A percentile compares a stretch with the other conserved stretches of the same genome.
Conservation (phyloP, 2,888 invertebrate species). For the Dasypolia templi region DNA sequence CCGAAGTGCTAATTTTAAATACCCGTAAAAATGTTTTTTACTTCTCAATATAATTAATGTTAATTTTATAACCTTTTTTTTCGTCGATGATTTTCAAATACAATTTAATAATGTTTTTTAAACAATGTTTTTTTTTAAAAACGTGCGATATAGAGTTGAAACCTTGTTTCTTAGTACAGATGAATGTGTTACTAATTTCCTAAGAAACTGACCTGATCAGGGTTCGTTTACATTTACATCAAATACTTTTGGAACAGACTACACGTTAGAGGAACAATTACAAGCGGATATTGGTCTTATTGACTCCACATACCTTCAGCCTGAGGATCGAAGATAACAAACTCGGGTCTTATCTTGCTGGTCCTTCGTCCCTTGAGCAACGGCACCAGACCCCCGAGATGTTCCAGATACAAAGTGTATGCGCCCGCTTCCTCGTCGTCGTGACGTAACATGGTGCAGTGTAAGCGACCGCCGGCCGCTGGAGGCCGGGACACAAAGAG, state of each 20-base stretch:
- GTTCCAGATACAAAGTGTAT: slow-evolving; percentile 97
- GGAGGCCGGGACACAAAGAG: slow-evolving; percentile 98
- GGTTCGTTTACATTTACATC: too few relatives aligned
- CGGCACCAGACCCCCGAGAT: slow-evolving; percentile 98
- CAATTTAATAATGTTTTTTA: too few relatives aligned
- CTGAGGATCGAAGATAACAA: slow-evolving; percentile 98
- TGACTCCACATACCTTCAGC: slow-evolving; percentile 91
- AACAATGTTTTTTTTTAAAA: too few relatives aligned
- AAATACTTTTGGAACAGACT: neutral
- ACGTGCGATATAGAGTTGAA: too few relatives aligned
- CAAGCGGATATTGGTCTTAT: neutral
- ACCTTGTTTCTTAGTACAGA: too few relatives aligned
- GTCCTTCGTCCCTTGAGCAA: slow-evolving; percentile 98
- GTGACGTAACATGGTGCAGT: slow-evolving; percentile 99
- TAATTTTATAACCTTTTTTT: too few relatives aligned
- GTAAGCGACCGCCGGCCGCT: slow-evolving; percentile 93
- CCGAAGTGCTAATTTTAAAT: too few relatives aligned
- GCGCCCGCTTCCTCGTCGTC: slow-evolving; percentile 95
- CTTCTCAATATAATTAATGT: too few relatives aligned
- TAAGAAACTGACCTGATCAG: too few relatives aligned
- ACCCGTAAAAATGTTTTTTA: too few relatives aligned
- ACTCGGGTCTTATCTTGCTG: slow-evolving; percentile 99
- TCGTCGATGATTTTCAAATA: too few relatives aligned
- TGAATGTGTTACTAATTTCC: too few relatives aligned
- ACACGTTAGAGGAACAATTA: neutral